Percentiles rank a stretch among this genome's conserved stretches.
These are phyloP conservation scores for Parnassius mnemosyne DNA, from an alignment of 2,888 invertebrate genomes.

Conservation along the genomic window DNA sequence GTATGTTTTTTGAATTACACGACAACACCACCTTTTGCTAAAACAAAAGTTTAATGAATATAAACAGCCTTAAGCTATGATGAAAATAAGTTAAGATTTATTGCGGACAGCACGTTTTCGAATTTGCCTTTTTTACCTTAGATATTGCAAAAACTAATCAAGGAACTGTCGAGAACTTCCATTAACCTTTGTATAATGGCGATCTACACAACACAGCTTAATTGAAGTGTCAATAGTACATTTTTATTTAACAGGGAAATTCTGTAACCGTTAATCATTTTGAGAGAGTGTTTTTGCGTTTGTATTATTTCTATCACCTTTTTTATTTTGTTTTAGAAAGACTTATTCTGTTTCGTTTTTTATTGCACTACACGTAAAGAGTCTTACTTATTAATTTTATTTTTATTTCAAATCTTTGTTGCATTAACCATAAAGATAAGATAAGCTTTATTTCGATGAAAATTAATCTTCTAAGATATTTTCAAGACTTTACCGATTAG, in stretches of 20 bases:
- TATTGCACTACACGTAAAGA: too few relatives aligned
- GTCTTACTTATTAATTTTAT: too few relatives aligned
- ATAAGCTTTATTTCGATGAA: too few relatives aligned
- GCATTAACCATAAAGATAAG: too few relatives aligned
- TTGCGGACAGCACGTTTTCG: slow-evolving; percentile 15
- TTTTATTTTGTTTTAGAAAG: too few relatives aligned
- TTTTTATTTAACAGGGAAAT: neutral
- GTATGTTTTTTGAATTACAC: too few relatives aligned
- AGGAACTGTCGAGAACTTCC: slow-evolving; percentile 24
- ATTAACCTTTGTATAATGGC: slow-evolving; percentile 3
- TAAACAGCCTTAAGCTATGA: neutral
- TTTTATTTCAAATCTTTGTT: too few relatives aligned
- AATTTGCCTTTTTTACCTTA: slow-evolving; percentile 8
- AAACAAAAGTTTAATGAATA: too few relatives aligned
- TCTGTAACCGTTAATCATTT: neutral
- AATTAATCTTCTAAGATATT: too few relatives aligned
- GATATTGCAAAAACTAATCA: slow-evolving; percentile 23
- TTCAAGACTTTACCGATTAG: too few relatives aligned
- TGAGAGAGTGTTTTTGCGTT: neutral
- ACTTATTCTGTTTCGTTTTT: too few relatives aligned
- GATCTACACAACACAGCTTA: slow-evolving; percentile 22
- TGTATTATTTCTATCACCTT: neutral
- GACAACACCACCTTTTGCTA: too few relatives aligned
- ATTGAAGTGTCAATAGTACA: slow-evolving; percentile 24
- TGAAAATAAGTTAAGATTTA: slow-evolving; percentile 21